Evolutionary conservation across 2,888 invertebrate species (phyloP).

Genomic region (Eretmocerus hayati): DNA sequence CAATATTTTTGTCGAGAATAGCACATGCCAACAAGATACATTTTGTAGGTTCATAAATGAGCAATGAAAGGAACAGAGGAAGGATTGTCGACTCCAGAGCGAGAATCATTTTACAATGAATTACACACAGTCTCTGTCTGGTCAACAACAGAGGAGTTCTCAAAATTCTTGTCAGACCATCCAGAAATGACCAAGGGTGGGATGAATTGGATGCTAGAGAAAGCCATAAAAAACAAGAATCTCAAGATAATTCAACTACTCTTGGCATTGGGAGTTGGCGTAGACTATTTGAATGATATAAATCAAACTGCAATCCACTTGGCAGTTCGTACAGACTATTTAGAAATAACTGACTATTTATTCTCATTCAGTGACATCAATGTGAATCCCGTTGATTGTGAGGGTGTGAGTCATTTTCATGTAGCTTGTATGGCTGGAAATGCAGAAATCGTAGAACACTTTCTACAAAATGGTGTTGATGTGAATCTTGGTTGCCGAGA

Average conservation of each 20-base stretch:
- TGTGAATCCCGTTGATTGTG: conserved; percentile 1
- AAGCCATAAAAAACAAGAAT: conserved; percentile 1
- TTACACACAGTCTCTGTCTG: no score
- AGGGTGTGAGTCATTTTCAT: conserved; percentile 7
- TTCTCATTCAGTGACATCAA: not conserved
- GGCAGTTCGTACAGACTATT: not conserved
- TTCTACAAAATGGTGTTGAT: not conserved
- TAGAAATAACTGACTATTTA: not conserved
- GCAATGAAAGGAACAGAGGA: no score
- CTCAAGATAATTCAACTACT: not conserved
- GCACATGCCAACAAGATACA: no score
- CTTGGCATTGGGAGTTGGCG: not conserved
- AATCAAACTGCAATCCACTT: conserved; percentile 6
- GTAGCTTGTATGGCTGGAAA: conserved; percentile 6
- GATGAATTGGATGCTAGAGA: conserved; percentile 3
- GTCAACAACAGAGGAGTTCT: no score
- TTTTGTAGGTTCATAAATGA: no score
- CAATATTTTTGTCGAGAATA: no score
- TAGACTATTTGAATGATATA: not conserved
- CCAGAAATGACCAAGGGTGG: not conserved
- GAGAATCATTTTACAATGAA: conserved; percentile 1
- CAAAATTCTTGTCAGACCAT: no score
- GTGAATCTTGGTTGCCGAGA: not conserved
- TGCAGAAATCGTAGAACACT: not conserved
- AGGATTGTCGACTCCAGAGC: not conserved